These are phyloP conservation scores for Eupleurogrammus muticus DNA, from an alignment of 2,797 vertebrate species.

Conservation along the genomic window DNA sequence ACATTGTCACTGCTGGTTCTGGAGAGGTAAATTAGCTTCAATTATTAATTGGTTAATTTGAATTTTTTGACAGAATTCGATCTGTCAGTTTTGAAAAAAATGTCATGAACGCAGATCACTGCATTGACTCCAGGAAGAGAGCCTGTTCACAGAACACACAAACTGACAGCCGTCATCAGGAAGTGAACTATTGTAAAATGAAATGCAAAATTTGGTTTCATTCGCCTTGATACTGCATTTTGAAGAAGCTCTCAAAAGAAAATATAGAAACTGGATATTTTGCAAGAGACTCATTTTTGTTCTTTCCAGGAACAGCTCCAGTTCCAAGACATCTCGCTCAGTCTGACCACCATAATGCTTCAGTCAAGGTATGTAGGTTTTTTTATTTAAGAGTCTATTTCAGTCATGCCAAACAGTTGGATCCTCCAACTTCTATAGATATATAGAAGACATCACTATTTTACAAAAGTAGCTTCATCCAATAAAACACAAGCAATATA, in stretches of 20 bases:
- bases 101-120: neutral
- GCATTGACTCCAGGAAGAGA: neutral
- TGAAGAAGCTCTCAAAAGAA: neutral
- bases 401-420: too few relatives aligned
- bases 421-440: too few relatives aligned
- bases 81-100: too few relatives aligned
- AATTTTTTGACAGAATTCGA: neutral
- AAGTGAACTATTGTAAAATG: neutral
- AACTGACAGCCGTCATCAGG: neutral
- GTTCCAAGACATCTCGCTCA: slow-evolving; percentile 23
- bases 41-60: neutral
- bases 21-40: slow-evolving; percentile 5
- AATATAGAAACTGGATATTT: neutral
- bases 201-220: neutral
- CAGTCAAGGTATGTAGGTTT: slow-evolving; percentile 42
- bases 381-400: too few relatives aligned
- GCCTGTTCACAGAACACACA: neutral
- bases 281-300: slow-evolving; percentile 19
- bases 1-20: neutral
- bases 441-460: too few relatives aligned
- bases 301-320: slow-evolving; percentile 56
- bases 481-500: neutral
- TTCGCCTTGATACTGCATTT: neutral
- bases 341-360: slow-evolving; percentile 43
- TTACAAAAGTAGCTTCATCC: too few relatives aligned